A percentile compares a stretch with the other conserved stretches of the same genome.
Conservation (phyloP, 2,888 invertebrate genomes). For the Cybosia mesomella region DNA sequence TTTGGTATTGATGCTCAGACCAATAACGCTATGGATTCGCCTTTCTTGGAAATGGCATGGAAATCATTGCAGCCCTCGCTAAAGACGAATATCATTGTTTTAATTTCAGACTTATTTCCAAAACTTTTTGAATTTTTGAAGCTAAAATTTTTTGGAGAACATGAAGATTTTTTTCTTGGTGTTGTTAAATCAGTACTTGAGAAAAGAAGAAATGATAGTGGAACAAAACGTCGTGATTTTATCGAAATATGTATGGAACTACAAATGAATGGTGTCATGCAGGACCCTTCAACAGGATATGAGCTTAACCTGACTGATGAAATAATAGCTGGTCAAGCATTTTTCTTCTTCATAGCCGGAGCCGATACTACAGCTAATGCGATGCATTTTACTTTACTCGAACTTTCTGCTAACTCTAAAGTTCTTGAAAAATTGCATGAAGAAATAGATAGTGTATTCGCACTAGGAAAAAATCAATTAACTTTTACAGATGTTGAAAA, state of each 20-base stretch:
- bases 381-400: conserved; percentile 70
- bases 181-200: conserved; percentile 66
- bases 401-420: conserved; percentile 69
- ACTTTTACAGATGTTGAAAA: conserved; percentile 66
- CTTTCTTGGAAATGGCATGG: conserved; percentile 67
- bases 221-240: conserved; percentile 62
- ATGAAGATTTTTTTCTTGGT: conserved; percentile 68
- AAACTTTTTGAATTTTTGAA: conserved; percentile 57
- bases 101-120: conserved; percentile 55
- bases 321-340: conserved; percentile 76
- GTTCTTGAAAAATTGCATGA: conserved; percentile 67
- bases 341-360: conserved; percentile 80
- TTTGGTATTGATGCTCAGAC: conserved; percentile 76
- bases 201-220: conserved; percentile 50
- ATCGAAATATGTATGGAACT: conserved; percentile 69
- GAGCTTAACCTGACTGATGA: conserved; percentile 66
- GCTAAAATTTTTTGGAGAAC: conserved; percentile 63
- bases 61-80: conserved; percentile 55
- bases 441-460: conserved; percentile 71
- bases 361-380: conserved; percentile 75
- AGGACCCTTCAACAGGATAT: conserved; percentile 60
- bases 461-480: conserved; percentile 55
- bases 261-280: conserved; percentile 65
- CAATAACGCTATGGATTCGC: conserved; percentile 70
- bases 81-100: conserved; percentile 48